Evolutionary conservation across 2,888 invertebrate species (phyloP).

Genomic region (Melieria omissa): DNA sequence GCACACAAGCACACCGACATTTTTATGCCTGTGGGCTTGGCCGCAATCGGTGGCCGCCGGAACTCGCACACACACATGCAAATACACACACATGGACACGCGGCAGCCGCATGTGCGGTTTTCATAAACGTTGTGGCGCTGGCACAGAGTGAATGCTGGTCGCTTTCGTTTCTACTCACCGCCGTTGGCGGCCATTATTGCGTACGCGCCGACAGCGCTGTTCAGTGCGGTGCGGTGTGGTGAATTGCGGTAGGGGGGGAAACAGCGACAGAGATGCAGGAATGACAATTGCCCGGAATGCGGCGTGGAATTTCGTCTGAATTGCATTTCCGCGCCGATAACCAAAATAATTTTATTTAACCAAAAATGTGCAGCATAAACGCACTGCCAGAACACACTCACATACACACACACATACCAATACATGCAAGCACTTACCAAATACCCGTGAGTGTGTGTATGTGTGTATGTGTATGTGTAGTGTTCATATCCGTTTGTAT

Average conservation of each 20-base stretch:
- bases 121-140: conserved; percentile 22
- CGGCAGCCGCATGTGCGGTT: conserved; percentile 23
- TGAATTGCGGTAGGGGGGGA: too few species aligned
- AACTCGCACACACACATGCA: neutral
- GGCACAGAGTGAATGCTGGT: conserved; percentile 1
- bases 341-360: conserved; percentile 32
- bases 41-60: conserved; percentile 19
- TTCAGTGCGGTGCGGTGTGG: neutral
- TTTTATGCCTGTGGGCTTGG: neutral
- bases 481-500: neutral
- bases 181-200: neutral
- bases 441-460: neutral
- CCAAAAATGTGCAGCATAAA: conserved; percentile 22
- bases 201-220: neutral
- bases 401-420: neutral
- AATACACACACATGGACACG: neutral
- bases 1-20: too few species aligned
- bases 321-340: conserved; percentile 30
- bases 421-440: neutral
- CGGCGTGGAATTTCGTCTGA: conserved; percentile 12
- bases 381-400: neutral
- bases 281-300: neutral
- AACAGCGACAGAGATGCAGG: neutral
- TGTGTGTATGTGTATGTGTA: neutral
- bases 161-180: neutral